Evolutionary conservation across 2,797 vertebrate species (phyloP), one percentile per base, ranked within the genome.

Genomic region (Notolabrus celidotus): DNA sequence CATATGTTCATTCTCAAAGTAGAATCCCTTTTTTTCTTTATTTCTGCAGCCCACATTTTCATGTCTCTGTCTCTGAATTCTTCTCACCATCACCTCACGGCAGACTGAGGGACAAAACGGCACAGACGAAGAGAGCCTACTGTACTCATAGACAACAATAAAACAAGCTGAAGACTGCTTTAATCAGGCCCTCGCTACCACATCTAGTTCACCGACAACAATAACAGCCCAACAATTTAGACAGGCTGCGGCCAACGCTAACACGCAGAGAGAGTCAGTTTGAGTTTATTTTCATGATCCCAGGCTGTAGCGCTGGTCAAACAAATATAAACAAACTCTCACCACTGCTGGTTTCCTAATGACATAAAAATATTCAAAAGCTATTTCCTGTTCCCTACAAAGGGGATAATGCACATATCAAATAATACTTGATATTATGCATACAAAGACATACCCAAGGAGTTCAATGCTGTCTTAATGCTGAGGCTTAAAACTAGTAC

Each of bases 111-210:
- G 71, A 78, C 66, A 68, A 63, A 72, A 56, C 1, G 61, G 45
- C 71, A 74, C 65, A 41, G 62, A 75, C 64, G 74, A 59, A 46
- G 19, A 69, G 71, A 38, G 56, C 43, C 33, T 72, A 53, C 64
- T 60, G 65, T 75, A 73, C 79, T 77, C 46, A 57, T 27, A 52
- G 76, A 87, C 71, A 68, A 51, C 38, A 19, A 67, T 53, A 89
- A 79, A 81, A 85, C 66, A 84, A 82, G 74, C 75, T 75, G 7
- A 50, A 59, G 36, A 52, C 53, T 62, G 77, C 85, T 88, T 88
- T 83, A 90, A 89, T 92, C 90, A 85, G 63, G 59, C 65, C 51
- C 43, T 61, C 20, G 15, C 42, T 52, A 80, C 89, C 88, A 86
- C 89, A 87, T 77, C 83, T 80, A 83, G 76, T 79, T 39, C 67